Evolutionary conservation across 2,797 vertebrate genomes (phyloP).

Genomic region (Chanos chanos): DNA sequence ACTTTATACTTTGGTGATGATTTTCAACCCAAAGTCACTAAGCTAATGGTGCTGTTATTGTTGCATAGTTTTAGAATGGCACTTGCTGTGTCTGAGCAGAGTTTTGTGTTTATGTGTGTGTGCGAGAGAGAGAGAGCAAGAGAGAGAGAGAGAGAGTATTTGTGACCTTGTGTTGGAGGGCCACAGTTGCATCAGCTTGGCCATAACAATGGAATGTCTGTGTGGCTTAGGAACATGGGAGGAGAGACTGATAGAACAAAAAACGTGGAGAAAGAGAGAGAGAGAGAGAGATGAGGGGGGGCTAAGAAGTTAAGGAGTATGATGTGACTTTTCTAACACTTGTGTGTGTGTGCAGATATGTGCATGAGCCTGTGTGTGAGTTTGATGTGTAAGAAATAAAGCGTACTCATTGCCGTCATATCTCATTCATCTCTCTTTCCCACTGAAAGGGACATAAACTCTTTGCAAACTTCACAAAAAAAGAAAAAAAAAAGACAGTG

Average conservation of each 20-base stretch:
- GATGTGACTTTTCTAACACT: background rate
- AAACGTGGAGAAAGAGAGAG: background rate
- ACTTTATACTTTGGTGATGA: background rate
- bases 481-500: slow-evolving; percentile 14
- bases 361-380: background rate
- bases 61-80: too few relatives aligned
- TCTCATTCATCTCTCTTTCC: slow-evolving; percentile 5
- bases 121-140: background rate
- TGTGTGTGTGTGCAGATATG: background rate
- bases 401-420: slow-evolving; percentile 19
- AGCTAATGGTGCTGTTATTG: too few relatives aligned
- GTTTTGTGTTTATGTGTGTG: slow-evolving; percentile 2
- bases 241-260: background rate
- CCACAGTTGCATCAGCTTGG: slow-evolving; percentile 25
- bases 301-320: background rate
- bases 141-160: background rate
- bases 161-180: background rate
- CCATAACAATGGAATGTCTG: slow-evolving; percentile 1
- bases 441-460: too few relatives aligned
- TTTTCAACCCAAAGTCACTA: too few relatives aligned
- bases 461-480: slow-evolving; percentile 9
- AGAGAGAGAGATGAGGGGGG: background rate
- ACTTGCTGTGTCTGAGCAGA: background rate
- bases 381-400: slow-evolving; percentile 7
- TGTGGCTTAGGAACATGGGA: background rate